Conservation (phyloP, 2,113 vertebrate species). For the Lucifuga dentata region DNA sequence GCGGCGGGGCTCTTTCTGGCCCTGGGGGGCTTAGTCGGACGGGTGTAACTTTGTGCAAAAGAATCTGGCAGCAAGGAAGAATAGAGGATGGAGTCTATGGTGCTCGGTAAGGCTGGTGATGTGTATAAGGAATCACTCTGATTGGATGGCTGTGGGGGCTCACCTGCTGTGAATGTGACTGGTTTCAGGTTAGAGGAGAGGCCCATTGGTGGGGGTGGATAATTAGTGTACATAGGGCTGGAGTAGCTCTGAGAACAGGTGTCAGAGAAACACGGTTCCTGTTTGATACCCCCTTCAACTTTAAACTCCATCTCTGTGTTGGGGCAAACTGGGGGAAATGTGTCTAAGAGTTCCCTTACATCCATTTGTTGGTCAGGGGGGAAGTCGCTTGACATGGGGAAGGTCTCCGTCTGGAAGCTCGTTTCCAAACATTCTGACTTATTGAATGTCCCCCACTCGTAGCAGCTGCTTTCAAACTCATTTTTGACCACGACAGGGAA, state of each 20-base stretch:
- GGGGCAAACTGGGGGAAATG: conserved; percentile 80
- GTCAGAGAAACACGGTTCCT: conserved; percentile 84
- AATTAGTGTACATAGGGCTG: conserved; percentile 78
- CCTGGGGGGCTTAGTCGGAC: conserved; percentile 83
- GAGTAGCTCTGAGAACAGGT: conserved; percentile 82
- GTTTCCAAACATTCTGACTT: conserved; percentile 85
- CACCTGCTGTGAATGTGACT: conserved; percentile 66
- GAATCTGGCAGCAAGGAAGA: conserved; percentile 79
- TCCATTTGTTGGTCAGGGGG: conserved; percentile 84
- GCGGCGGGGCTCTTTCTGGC: conserved; percentile 87
- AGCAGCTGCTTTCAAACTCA: conserved; percentile 88
- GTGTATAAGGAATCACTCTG: conserved; percentile 80
- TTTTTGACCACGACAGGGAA: conserved; percentile 89
- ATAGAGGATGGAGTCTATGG: conserved; percentile 80
- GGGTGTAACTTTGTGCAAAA: conserved; percentile 82
- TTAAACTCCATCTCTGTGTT: conserved; percentile 84
- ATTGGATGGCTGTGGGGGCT: conserved; percentile 73
- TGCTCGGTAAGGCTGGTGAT: conserved; percentile 83
- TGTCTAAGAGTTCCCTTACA: conserved; percentile 85
- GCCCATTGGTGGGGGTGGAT: conserved; percentile 80
- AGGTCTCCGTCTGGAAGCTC: conserved; percentile 84
- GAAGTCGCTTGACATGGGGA: conserved; percentile 83
- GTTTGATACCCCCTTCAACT: conserved; percentile 83
- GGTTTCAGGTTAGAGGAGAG: conserved; percentile 79
- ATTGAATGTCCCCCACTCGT: conserved; percentile 88